Base-by-base conservation (phyloP, 1,140 invertebrate species). In the Pogonomyrmex barbatus region DNA sequence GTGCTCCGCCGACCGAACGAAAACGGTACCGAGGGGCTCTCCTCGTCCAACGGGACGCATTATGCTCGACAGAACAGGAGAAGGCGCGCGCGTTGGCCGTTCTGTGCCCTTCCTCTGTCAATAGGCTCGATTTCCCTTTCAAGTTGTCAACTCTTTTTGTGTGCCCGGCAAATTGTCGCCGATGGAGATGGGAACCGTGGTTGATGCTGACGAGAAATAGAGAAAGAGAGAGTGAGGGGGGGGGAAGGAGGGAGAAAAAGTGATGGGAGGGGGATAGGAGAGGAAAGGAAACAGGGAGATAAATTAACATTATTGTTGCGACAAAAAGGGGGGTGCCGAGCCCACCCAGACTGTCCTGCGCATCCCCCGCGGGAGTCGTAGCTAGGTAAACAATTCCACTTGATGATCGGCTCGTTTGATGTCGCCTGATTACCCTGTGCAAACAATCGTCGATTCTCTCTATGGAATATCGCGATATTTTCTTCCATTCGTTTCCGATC, bases 291-390 rank as follows among this genome's bases (percentile, higher is more conserved):
- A 68, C 65, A 10, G 85, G 87, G 90, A 91, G 84, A 92, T 94
- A 95, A 95, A 95, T 95, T 95, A 95, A 95, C 94, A 95, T 95
- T 95, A 95, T 95, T 95, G 94, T 95, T 94, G 93, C 92, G 94
- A 95, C 92, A 94, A 94, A 94, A 93, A 93, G 90, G 91, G 85
- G 88, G 83, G 85, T 85, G 60, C 56, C 65, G 63, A 87, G 88
- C 78, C 90, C 89, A 91, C 91, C 88, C 87, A 87, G 88, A 85
- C 67, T 70, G 88, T 60, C 33, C 54, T 36, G 58, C 58, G 50
- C 30, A 9, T 60, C 65, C 89, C 89, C 89, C 89, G 84, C 83
- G 89, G 79, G 88, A 90, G 54, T 71, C 56, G 58, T 70, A 86
- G 91, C 91, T 94, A 76, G 88, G 94, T 94, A 95, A 95, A 95